These are phyloP conservation scores for Pangasianodon hypophthalmus DNA, from an alignment of 2,113 vertebrate species.

Conservation along the genomic window DNA sequence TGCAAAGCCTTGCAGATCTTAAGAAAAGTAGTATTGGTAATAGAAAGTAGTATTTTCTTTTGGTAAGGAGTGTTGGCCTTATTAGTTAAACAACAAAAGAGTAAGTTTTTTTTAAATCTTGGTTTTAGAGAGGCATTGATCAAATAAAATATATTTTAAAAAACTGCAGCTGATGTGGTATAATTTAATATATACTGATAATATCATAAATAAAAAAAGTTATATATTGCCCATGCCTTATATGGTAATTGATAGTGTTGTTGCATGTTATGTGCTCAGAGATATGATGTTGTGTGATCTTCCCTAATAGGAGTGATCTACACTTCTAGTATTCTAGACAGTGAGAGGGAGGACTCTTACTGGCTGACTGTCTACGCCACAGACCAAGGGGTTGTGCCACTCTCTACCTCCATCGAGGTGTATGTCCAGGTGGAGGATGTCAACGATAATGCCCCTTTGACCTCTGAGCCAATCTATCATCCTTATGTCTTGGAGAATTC, in stretches of 20 bases:
- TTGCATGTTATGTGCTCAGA: neutral
- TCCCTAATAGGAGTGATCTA: conserved; percentile 85
- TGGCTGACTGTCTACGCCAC: conserved; percentile 91
- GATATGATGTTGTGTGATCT: conserved; percentile 39
- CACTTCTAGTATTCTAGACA: conserved; percentile 89
- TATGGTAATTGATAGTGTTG: neutral
- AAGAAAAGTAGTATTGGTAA: neutral
- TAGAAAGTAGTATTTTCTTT: no score
- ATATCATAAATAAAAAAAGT: neutral
- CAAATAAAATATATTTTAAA: neutral
- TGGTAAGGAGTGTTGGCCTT: no score
- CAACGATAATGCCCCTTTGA: conserved; percentile 95
- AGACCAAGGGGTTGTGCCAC: conserved; percentile 84
- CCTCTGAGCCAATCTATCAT: conserved; percentile 93
- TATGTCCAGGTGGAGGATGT: conserved; percentile 94
- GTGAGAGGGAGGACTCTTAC: conserved; percentile 88
- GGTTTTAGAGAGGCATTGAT: neutral
- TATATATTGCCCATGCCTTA: neutral
- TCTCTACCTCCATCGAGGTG: conserved; percentile 88
- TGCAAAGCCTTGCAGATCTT: neutral
- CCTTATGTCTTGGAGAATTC: conserved; percentile 91
- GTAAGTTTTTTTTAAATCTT: no score
- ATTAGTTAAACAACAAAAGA: no score
- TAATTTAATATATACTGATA: neutral
- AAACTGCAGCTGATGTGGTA: neutral